Evolutionary conservation across 1,140 invertebrate species (phyloP).

Genomic region (roundworm (Caenorhabditis elegans)): DNA sequence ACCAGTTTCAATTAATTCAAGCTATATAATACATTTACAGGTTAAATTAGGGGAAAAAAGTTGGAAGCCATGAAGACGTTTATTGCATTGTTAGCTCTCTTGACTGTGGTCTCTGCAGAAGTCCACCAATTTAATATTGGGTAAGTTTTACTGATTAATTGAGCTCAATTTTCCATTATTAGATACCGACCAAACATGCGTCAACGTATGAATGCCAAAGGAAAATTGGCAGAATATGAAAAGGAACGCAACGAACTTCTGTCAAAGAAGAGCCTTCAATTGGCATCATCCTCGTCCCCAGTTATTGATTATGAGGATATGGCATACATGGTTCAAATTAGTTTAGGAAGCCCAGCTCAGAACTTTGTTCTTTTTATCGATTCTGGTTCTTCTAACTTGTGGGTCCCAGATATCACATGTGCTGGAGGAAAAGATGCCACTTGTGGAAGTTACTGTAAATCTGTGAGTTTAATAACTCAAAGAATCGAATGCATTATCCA

Average conservation of each 20-base stretch:
- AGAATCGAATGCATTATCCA: neutral
- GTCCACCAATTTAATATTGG: conserved; percentile 17
- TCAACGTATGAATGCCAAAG: neutral
- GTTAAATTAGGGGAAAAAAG: neutral
- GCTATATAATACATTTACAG: neutral
- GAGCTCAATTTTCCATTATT: too few species aligned
- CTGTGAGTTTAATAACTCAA: neutral
- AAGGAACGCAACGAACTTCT: neutral
- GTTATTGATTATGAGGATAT: conserved; percentile 43
- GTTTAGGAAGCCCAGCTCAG: conserved; percentile 35
- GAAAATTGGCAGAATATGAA: conserved; percentile 36
- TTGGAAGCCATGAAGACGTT: neutral
- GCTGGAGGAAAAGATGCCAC: neutral
- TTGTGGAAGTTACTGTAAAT: conserved; percentile 37
- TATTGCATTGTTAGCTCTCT: neutral
- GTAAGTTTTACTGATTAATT: neutral
- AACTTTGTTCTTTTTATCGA: conserved; percentile 39
- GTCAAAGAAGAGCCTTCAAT: neutral
- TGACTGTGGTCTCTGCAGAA: conserved; percentile 22
- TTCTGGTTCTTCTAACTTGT: conserved; percentile 30
- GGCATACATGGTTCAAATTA: conserved; percentile 43
- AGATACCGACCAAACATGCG: conserved; percentile 19
- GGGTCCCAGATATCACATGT: conserved; percentile 29
- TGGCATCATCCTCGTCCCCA: neutral
- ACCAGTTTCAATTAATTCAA: neutral